A percentile compares a stretch with the other conserved stretches of the same genome.
Conservation (phyloP, 2,888 invertebrate species). For the Lypha dubia region DNA sequence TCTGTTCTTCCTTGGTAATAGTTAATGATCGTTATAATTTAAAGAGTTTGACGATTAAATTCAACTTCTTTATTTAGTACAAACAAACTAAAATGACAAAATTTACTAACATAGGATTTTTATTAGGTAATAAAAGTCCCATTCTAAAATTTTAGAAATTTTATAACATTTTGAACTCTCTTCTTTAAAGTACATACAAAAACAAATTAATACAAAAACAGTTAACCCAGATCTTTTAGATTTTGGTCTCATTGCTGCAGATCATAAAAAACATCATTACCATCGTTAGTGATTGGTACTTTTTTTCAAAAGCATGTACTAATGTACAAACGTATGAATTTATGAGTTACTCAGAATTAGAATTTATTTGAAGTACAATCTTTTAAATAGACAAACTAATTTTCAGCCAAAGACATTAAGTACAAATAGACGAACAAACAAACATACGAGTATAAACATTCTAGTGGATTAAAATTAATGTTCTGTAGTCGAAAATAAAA, state of each 20-base stretch:
- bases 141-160: not conserved
- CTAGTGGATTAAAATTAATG: constrained; percentile 20
- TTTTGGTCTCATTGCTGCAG: constrained; percentile 23
- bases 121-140: too few species aligned
- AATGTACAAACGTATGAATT: too few species aligned
- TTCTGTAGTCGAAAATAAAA: constrained; percentile 14
- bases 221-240: constrained; percentile 47
- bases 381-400: not conserved
- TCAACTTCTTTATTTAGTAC: too few species aligned
- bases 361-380: not conserved
- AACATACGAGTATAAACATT: not conserved
- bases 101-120: not conserved
- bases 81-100: not conserved
- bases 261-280: constrained; percentile 49
- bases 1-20: too few species aligned
- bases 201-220: constrained; percentile 4
- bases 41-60: too few species aligned
- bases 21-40: too few species aligned
- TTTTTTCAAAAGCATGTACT: constrained; percentile 7
- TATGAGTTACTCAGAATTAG: not conserved
- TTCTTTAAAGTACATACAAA: not conserved
- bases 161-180: not conserved
- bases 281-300: not conserved
- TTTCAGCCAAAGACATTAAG: not conserved
- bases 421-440: constrained; percentile 1